Base-by-base conservation (phyloP, 1,140 invertebrate species). In the Mactra quadrangularis region DNA sequence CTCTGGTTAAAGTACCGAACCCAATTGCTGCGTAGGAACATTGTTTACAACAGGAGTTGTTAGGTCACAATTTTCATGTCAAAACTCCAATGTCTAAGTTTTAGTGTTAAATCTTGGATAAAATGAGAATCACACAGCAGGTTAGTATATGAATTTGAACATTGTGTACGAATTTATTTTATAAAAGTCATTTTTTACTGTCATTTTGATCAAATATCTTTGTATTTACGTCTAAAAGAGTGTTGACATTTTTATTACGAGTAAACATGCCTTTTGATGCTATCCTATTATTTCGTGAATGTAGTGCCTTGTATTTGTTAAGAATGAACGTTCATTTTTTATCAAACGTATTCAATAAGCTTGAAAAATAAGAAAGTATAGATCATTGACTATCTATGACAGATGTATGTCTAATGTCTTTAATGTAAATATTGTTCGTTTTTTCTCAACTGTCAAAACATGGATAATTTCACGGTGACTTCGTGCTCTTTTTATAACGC, bases 91-190 rank as follows among this genome's bases (percentile, higher is more conserved):
- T 53, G 29, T 38, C 25, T 50, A 27, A 66, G 50, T 33, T 11
- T 27, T n/a, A 50, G 9, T 53, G 64, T 22, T 19, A 47, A 59
- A 66, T 45, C 7, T 70, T 13, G 22, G 31, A 29, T 45, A 81
- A 81, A 31, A 81, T 81, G 77, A 81, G 77, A 31, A 81, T 81
- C 31, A 81, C 77, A 59, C 31, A 52, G 29, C 77, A 81, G 62
- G 77, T 81, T 31, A 29, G 47, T 78, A 55, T 19, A 19, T 72
- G 17, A n/a, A 17, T n/a, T 38, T 27, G n/a, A 47, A 7, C 17
- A n/a, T 47, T 53, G 15, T 45, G 19, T 0, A 45, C 9, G 13
- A 17, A 17, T 45, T 0, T 33, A 70, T 9, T 70, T n/a, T 11
- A 19, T 19, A 27, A 19, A 55, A 22, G 52, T 55, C 17, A 55